Base-by-base conservation (phyloP, 64 coral and sea anemone genomes). In the Montipora capricornis region DNA sequence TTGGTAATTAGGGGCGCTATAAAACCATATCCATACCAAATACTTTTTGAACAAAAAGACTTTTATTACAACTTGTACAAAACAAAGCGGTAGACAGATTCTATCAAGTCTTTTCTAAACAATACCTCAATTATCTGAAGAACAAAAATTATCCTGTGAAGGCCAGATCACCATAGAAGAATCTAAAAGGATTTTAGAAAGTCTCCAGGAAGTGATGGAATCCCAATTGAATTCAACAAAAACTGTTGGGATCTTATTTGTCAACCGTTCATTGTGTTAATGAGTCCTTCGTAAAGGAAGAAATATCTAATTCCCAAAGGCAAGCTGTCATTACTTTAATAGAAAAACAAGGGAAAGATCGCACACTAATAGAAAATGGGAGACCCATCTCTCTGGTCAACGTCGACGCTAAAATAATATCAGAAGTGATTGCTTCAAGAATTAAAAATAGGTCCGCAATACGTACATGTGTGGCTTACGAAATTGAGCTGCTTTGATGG, bases 341-440 rank as follows among this genome's bases (percentile, higher is more conserved):
- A 84, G 81, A 84, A 84, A 69, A 84, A 84, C 81, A 84, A 84
- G 59, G 20, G 7, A 84, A 67, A 58, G 81, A 66, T 37, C 37
- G 12, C 37, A 61, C 46, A 4, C 52, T 52, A 52, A 20, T 82
- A 57, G 80, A 82, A 58, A 82, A 82, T 53, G 53, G 80, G 80
- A 49, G 80, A 52, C 80, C 80, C 19, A 82, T 82, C 45, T 52
- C 46, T 53, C 16, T 82, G n/a, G 52, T 82, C 50, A 82, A 82
- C 19, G 80, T 82, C 15, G 80, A 82, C n/a, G 80, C 52, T 22
- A 82, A 82, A 82, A 58, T 82, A 49, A 5, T 17, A 4, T 52
- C 16, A 4, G 57, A 57, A 82, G 80, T 58, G 13, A 82, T 82
- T 20, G 52, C 46, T 57, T 20, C 46, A 49, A 49, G 80, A 82